These are phyloP conservation scores for Sinonovacula constricta DNA, from an alignment of 1,140 invertebrate genomes.

Conservation along the genomic window DNA sequence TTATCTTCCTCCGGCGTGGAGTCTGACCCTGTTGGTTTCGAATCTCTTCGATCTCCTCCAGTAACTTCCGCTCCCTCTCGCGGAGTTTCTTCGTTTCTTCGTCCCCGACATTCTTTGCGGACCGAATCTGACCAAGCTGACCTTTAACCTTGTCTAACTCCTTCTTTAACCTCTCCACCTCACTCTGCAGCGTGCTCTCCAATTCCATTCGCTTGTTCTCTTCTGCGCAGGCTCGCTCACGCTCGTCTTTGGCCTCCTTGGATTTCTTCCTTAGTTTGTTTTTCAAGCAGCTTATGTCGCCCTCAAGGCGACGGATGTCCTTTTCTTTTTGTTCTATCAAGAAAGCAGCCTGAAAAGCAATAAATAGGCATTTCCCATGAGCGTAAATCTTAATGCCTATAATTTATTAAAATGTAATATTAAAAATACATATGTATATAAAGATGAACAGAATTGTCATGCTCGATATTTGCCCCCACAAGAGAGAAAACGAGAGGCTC, in stretches of 20 bases:
- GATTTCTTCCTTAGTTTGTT: conserved; percentile 55
- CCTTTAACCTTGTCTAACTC: conserved; percentile 63
- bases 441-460: too few relatives aligned
- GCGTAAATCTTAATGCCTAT: too few relatives aligned
- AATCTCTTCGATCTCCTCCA: conserved; percentile 57
- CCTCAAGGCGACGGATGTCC: conserved; percentile 56
- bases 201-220: conserved; percentile 57
- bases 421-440: too few relatives aligned
- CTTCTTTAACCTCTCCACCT: conserved; percentile 55
- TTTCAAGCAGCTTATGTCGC: conserved; percentile 53
- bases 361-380: too few relatives aligned
- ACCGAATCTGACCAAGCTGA: conserved; percentile 60
- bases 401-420: too few relatives aligned
- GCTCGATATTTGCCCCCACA: too few relatives aligned
- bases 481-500: too few relatives aligned
- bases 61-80: conserved; percentile 53
- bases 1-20: not conserved
- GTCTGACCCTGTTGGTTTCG: conserved; percentile 42
- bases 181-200: conserved; percentile 51
- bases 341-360: conserved; percentile 30
- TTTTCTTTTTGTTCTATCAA: conserved; percentile 60
- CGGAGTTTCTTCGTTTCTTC: conserved; percentile 63
- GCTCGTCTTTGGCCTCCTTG: conserved; percentile 56
- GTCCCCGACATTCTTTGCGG: conserved; percentile 63
- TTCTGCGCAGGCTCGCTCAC: conserved; percentile 51